Conservation (phyloP, 1,140 invertebrate species). For the Cherax destructor region DNA sequence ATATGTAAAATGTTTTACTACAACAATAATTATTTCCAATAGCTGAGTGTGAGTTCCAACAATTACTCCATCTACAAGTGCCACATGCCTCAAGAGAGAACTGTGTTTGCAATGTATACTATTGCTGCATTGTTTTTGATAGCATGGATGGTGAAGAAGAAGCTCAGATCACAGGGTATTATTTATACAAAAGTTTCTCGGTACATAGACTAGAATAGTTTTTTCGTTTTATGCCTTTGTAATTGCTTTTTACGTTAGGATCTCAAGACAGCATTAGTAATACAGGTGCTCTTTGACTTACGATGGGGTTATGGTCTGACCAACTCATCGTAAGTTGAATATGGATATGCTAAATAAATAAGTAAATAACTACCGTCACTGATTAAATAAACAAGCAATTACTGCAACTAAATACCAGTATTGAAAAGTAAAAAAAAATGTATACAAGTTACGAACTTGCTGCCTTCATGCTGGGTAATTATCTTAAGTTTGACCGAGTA, state of each 20-base stretch:
- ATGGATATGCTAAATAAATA: background rate
- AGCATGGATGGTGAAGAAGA: constrained; percentile 34
- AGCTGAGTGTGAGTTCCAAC: constrained; percentile 82
- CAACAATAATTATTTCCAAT: constrained; percentile 38
- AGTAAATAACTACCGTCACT: too few relatives aligned
- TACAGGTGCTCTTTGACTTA: too few relatives aligned
- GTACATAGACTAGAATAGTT: constrained; percentile 33
- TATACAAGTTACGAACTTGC: too few relatives aligned
- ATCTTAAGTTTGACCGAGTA: too few relatives aligned
- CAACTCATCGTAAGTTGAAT: background rate
- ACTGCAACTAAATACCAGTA: background rate
- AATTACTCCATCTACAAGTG: constrained; percentile 84
- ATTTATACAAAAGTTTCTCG: constrained; percentile 46
- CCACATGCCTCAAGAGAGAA: constrained; percentile 84
- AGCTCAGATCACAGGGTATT: constrained; percentile 29
- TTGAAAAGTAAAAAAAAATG: too few relatives aligned
- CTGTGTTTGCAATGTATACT: constrained; percentile 77
- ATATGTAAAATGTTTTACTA: background rate
- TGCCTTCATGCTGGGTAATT: too few relatives aligned
- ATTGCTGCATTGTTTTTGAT: constrained; percentile 4
- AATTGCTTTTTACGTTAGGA: background rate
- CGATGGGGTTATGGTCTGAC: background rate
- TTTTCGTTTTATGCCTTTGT: background rate
- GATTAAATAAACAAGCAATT: background rate
- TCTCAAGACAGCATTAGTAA: background rate